Percentiles rank a stretch among this genome's conserved stretches.
Evolutionary conservation across 2,113 vertebrate genomes (phyloP).

Genomic region (Parus major): DNA sequence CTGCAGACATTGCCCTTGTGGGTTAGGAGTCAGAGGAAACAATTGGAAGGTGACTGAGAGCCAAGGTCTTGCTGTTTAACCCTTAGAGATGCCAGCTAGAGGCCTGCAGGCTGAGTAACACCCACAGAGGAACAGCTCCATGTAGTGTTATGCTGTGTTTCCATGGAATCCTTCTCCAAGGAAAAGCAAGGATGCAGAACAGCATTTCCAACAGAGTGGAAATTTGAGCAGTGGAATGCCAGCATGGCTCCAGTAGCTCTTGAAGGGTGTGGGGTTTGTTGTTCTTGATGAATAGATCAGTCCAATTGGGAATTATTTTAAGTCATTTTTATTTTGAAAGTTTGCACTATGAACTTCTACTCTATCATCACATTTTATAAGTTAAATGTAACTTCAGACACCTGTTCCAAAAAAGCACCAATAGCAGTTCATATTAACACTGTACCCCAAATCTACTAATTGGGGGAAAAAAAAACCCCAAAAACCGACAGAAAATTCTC

Average conservation of each 20-base stretch:
- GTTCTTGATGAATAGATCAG: not conserved
- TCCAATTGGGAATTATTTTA: not conserved
- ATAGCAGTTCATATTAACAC: not conserved
- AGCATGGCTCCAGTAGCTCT: not conserved
- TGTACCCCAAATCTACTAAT: not conserved
- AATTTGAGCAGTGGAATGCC: not conserved
- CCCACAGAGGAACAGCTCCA: not conserved
- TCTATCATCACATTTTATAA: not conserved
- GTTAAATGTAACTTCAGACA: not conserved
- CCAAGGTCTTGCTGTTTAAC: not conserved
- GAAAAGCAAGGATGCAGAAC: not conserved
- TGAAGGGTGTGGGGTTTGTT: not conserved
- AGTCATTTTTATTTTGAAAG: not conserved
- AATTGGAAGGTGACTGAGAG: not conserved
- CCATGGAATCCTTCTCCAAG: not conserved
- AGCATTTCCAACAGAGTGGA: not conserved
- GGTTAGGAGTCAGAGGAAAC: not conserved
- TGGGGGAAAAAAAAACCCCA: fast-evolving
- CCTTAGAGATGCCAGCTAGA: not conserved
- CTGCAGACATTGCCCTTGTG: not conserved
- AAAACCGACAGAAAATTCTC: not conserved
- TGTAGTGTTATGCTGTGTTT: fast-evolving
- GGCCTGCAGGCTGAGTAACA: not conserved
- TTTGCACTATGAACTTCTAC: not conserved
- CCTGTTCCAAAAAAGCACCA: not conserved